phyloP scores from a whole-genome alignment of 2,888 invertebrate genomes.

The Stenolophus ochropezus region DNA sequence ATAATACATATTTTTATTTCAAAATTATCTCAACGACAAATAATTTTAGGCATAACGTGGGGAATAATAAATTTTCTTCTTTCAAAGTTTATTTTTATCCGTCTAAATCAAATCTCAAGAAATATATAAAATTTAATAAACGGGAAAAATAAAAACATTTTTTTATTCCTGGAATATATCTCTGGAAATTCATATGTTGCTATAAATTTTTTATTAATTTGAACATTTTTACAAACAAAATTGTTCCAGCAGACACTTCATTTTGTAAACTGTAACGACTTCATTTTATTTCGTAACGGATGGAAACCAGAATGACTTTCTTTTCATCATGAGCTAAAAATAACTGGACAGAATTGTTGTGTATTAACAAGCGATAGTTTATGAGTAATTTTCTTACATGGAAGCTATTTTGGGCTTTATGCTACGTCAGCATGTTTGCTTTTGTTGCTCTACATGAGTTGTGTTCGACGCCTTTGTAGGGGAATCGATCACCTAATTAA shows the following conservation, averaged over 20 bases:
- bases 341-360: neutral
- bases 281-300: neutral
- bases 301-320: neutral
- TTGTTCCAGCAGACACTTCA: neutral
- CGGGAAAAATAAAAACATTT: neutral
- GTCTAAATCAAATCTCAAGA: too few relatives aligned
- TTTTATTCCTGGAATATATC: neutral
- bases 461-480: neutral
- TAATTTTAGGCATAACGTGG: too few relatives aligned
- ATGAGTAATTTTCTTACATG: conserved; percentile 15
- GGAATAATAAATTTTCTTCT: too few relatives aligned
- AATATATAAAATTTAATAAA: neutral
- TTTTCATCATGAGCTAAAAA: neutral
- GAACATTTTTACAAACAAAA: neutral
- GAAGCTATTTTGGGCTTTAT: conserved; percentile 43
- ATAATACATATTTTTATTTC: too few relatives aligned
- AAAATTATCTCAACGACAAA: too few relatives aligned
- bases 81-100: too few relatives aligned
- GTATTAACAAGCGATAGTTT: conserved; percentile 34
- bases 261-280: neutral
- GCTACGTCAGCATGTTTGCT: conserved; percentile 33
- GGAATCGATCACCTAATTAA: conserved; percentile 22
- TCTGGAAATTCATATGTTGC: neutral
- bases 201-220: neutral
- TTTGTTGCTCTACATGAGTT: conserved; percentile 28